phyloP scores from a whole-genome alignment of 2,113 vertebrate genomes.

The Rhadina sibilatrix region DNA sequence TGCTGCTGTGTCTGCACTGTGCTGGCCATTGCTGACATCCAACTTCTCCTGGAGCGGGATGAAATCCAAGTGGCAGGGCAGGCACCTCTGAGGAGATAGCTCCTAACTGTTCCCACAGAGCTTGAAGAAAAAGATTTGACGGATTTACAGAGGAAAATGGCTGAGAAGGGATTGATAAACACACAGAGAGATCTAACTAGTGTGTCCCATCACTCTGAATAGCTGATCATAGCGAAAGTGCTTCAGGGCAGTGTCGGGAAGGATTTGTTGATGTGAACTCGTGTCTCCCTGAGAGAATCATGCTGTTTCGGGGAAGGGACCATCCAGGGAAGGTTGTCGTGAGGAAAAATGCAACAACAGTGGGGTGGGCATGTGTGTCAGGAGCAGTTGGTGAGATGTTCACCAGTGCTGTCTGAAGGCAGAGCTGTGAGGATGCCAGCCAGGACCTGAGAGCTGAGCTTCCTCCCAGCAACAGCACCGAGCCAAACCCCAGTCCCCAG shows the following conservation, averaged over 20 bases:
- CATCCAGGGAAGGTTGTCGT: slow-evolving; percentile 14
- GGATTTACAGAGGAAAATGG: slow-evolving; percentile 55
- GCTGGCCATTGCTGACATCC: neutral
- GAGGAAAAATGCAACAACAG: neutral
- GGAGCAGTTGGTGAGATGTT: neutral
- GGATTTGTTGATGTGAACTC: slow-evolving; percentile 65
- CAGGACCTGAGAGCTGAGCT: neutral
- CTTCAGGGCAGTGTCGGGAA: slow-evolving; percentile 63
- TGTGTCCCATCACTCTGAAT: slow-evolving; percentile 69
- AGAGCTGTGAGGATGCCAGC: slow-evolving; percentile 1
- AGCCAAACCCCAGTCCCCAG: fast-evolving
- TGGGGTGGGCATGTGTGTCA: neutral
- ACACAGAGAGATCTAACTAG: slow-evolving; percentile 65
- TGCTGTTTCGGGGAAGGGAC: slow-evolving; percentile 31
- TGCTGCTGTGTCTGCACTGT: neutral
- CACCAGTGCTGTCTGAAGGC: neutral
- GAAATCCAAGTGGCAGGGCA: slow-evolving; percentile 56
- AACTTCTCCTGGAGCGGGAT: neutral
- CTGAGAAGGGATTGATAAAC: slow-evolving; percentile 68
- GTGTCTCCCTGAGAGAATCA: slow-evolving; percentile 57
- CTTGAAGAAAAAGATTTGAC: slow-evolving; percentile 62
- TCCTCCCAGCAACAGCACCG: fast-evolving
- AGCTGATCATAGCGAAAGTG: slow-evolving; percentile 55
- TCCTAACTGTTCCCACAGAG: slow-evolving; percentile 48
- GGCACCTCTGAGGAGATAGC: slow-evolving; percentile 57